Percentiles rank a stretch among this genome's conserved stretches.
Evolutionary conservation across 2,113 vertebrate species (phyloP).

Genomic region (Climacteris rufus): DNA sequence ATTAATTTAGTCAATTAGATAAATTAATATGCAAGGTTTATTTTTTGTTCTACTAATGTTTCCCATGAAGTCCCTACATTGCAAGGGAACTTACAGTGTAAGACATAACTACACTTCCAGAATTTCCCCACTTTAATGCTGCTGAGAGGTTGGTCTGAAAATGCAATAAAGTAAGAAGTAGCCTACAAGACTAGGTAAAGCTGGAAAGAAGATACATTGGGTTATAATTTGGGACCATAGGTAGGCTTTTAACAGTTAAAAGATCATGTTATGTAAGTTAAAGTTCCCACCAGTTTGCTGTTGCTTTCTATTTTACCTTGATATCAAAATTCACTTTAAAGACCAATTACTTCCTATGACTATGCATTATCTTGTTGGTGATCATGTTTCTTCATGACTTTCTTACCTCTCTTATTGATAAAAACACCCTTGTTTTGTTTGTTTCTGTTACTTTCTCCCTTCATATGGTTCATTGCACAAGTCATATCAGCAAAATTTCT

Average conservation of each 20-base stretch:
- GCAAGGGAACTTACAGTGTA: background rate
- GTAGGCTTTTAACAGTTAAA: background rate
- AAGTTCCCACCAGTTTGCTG: background rate
- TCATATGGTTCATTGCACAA: background rate
- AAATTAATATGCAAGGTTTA: background rate
- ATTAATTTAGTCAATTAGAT: background rate
- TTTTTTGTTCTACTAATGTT: background rate
- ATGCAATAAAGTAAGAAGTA: background rate
- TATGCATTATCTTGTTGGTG: background rate
- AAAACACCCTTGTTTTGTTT: background rate
- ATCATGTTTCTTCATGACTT: background rate
- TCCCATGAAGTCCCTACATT: background rate
- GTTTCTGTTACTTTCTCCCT: background rate
- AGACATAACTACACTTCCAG: background rate
- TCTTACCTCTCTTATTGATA: background rate
- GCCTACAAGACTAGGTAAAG: background rate
- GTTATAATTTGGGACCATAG: background rate
- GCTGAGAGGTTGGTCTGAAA: background rate
- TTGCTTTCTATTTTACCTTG: background rate
- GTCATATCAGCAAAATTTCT: background rate
- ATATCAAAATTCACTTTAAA: background rate
- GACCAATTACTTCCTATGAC: background rate
- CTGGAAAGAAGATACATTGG: background rate
- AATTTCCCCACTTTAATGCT: background rate
- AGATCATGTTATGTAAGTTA: background rate